These are phyloP conservation scores for Chelon auratus DNA, from an alignment of 2,797 vertebrate genomes.

Conservation along the genomic window DNA sequence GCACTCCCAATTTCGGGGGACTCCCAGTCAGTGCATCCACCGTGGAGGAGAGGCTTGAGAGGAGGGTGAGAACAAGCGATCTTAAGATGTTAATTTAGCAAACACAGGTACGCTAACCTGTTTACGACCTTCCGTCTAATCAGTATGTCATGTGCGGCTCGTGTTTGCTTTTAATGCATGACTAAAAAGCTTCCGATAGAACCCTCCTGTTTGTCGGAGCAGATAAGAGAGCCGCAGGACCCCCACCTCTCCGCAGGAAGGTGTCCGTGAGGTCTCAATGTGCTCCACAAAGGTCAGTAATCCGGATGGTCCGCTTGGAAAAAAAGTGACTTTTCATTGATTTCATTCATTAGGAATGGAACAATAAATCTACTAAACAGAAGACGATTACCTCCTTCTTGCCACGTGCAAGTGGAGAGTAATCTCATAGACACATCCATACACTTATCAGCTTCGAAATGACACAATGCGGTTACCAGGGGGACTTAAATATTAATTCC, in stretches of 20 bases:
- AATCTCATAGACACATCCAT: conserved; percentile 79
- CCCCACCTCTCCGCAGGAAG: background rate
- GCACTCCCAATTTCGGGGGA: conserved; percentile 1
- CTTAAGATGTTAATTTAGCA: conserved; percentile 11
- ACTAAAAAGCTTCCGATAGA: conserved; percentile 55
- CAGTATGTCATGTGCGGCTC: conserved; percentile 32
- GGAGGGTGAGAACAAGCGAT: conserved; percentile 11
- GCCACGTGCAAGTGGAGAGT: conserved; percentile 56
- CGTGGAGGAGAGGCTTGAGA: background rate
- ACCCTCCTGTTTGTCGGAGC: conserved; percentile 35
- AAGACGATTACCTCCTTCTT: conserved; percentile 73
- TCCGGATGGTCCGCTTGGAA: conserved; percentile 16
- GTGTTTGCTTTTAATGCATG: conserved; percentile 60
- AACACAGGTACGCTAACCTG: conserved; percentile 45
- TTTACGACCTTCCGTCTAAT: conserved; percentile 44
- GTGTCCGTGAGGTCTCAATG: conserved; percentile 21
- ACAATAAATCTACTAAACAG: conserved; percentile 75
- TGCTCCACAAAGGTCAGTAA: conserved; percentile 12
- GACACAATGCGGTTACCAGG: conserved; percentile 79
- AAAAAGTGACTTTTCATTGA: conserved; percentile 59
- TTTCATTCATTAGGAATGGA: conserved; percentile 62
- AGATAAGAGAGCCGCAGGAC: conserved; percentile 26
- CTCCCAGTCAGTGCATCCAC: conserved; percentile 11
- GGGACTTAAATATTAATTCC: conserved; percentile 86
- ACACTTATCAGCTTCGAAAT: conserved; percentile 81